phyloP scores from a whole-genome alignment of 2,797 vertebrate genomes.

The Enteromius treurensis region DNA sequence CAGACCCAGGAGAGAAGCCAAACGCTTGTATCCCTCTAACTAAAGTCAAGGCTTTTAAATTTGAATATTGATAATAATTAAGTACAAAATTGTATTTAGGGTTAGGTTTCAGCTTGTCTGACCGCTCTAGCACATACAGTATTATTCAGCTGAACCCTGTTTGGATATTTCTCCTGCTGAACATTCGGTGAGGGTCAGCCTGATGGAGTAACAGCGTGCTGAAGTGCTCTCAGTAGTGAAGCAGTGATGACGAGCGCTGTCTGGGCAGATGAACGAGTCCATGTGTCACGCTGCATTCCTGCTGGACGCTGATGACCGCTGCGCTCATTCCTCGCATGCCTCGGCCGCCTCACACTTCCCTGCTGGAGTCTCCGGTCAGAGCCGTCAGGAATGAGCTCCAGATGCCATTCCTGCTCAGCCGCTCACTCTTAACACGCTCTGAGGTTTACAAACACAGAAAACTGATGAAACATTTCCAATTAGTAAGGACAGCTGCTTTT shows the following conservation, averaged over 20 bases:
- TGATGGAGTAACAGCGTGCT: background rate
- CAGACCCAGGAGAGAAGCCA: no score
- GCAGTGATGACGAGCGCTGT: background rate
- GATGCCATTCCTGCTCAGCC: background rate
- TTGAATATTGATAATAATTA: no score
- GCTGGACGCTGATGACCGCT: background rate
- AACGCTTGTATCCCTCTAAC: no score
- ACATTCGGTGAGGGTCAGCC: no score
- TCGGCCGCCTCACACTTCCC: background rate
- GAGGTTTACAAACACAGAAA: background rate
- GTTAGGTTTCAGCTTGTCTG: no score
- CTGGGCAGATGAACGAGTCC: background rate
- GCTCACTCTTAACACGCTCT: background rate
- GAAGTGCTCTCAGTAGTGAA: background rate
- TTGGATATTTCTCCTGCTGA: no score
- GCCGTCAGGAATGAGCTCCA: background rate
- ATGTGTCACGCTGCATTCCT: conserved; percentile 9
- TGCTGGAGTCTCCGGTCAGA: background rate
- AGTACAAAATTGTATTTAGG: no score
- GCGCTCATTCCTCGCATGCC: background rate
- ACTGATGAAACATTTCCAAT: background rate
- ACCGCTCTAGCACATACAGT: no score
- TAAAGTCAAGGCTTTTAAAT: no score
- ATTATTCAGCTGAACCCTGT: no score
- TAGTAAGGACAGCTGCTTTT: background rate